Conservation (phyloP, 2,113 vertebrate species). For the Myxocyprinus asiaticus region DNA sequence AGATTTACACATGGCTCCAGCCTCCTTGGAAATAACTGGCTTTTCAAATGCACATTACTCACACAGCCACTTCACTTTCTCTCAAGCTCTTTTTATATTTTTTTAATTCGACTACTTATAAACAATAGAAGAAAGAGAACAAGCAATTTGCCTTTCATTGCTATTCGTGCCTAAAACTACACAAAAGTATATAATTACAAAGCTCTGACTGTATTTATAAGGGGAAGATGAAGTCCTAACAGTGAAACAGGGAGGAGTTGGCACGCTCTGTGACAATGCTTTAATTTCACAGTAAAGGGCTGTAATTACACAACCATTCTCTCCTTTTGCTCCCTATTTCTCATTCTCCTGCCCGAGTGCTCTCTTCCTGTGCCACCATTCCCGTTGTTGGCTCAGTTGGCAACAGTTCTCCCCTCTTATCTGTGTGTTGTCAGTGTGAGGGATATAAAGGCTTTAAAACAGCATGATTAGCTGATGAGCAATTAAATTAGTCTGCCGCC, state of each 20-base stretch:
- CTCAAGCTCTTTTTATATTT: conserved; percentile 9
- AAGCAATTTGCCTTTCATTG: conserved; percentile 65
- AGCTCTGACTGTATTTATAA: conserved; percentile 66
- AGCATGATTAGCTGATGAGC: conserved; percentile 90
- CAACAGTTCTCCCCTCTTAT: conserved; percentile 83
- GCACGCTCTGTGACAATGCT: conserved; percentile 74
- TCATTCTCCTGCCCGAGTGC: conserved; percentile 70
- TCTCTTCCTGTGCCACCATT: conserved; percentile 68
- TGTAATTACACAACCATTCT: conserved; percentile 86
- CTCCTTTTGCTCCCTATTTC: conserved; percentile 28
- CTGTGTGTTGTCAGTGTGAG: conserved; percentile 85
- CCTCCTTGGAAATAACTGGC: conserved; percentile 31
- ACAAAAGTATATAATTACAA: conserved; percentile 72
- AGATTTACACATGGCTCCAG: conserved; percentile 37
- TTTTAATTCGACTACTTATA: conserved; percentile 52
- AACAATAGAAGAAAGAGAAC: conserved; percentile 58
- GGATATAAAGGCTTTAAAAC: conserved; percentile 93
- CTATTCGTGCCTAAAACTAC: conserved; percentile 59
- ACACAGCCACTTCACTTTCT: conserved; percentile 22
- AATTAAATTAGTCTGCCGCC: conserved; percentile 92
- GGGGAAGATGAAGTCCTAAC: conserved; percentile 64
- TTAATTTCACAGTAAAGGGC: conserved; percentile 90
- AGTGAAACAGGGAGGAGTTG: conserved; percentile 64
- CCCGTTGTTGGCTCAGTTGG: conserved; percentile 79
- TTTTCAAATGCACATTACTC: conserved; percentile 25